Evolutionary conservation across 2,797 vertebrate species (phyloP).

Genomic region (Gymnothorax javanicus): DNA sequence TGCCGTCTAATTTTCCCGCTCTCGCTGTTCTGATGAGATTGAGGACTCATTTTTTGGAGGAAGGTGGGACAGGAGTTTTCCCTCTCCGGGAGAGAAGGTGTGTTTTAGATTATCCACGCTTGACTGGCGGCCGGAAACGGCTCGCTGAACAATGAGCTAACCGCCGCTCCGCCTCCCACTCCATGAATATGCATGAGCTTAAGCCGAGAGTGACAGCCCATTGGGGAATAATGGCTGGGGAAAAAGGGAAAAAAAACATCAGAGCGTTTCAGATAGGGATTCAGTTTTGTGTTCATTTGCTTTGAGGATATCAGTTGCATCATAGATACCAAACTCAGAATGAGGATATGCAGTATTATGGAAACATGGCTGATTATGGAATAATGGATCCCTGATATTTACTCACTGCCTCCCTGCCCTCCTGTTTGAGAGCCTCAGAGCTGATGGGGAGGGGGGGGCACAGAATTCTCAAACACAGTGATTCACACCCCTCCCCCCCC

Average conservation of each 20-base stretch:
- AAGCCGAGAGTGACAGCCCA: conserved; percentile 56
- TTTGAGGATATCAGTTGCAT: not conserved
- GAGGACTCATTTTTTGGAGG: conserved; percentile 48
- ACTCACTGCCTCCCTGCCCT: not conserved
- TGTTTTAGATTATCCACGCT: conserved; percentile 75
- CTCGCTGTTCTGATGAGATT: not conserved
- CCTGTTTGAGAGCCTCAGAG: not conserved
- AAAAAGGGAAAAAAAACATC: conserved; percentile 20
- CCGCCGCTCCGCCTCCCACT: not conserved
- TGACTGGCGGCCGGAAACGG: conserved; percentile 58
- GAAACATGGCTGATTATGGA: not conserved
- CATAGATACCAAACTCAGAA: conserved; percentile 54
- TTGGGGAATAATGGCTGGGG: conserved; percentile 52
- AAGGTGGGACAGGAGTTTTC: conserved; percentile 42
- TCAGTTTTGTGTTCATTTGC: not conserved
- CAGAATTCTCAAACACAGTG: conserved; percentile 6
- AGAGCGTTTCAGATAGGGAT: conserved; percentile 52
- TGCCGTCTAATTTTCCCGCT: not conserved
- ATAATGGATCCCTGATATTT: not conserved
- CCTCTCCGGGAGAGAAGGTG: conserved; percentile 62
- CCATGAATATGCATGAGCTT: conserved; percentile 57
- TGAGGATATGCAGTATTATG: not conserved
- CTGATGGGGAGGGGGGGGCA: not conserved
- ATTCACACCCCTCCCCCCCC: not conserved
- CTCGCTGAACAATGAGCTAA: conserved; percentile 64